These are phyloP conservation scores for Pristionchus fissidentatus DNA, from an alignment of 2,888 invertebrate genomes.

Conservation along the genomic window DNA sequence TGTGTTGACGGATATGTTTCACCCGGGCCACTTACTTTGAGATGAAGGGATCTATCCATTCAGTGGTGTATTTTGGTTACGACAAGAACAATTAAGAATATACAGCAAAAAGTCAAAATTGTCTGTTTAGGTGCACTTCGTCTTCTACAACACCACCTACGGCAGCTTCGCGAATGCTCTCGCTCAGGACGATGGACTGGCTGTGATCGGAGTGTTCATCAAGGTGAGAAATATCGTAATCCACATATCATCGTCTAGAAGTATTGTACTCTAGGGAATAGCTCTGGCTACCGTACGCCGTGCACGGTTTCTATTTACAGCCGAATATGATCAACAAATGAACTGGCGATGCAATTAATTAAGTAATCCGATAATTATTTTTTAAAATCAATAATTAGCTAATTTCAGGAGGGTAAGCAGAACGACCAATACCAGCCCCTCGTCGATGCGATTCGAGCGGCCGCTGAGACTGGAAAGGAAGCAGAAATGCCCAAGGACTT, in stretches of 20 bases:
- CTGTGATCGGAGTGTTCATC: constrained; percentile 71
- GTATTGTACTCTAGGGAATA: too few species aligned
- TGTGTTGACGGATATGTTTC: too few species aligned
- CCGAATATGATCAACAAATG: too few species aligned
- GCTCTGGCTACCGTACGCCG: too few species aligned
- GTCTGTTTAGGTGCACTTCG: constrained; percentile 72
- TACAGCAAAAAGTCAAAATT: background rate
- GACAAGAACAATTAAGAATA: background rate
- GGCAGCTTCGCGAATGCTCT: constrained; percentile 65
- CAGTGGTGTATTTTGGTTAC: background rate
- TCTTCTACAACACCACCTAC: constrained; percentile 72
- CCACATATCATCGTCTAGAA: too few species aligned
- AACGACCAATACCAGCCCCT: constrained; percentile 61
- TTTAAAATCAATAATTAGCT: too few species aligned
- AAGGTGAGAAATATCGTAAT: constrained; percentile 59
- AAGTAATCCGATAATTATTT: too few species aligned
- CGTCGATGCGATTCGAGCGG: constrained; percentile 60
- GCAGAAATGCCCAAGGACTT: constrained; percentile 58
- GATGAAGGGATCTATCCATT: background rate
- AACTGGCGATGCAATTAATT: too few species aligned
- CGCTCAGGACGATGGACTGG: constrained; percentile 68
- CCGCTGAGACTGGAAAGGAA: constrained; percentile 50
- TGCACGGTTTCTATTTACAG: too few species aligned
- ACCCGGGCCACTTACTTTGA: too few species aligned
- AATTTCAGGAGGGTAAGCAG: constrained; percentile 60